Base-by-base conservation (phyloP, 2,113 vertebrate species). In the Thunnus maccoyii region DNA sequence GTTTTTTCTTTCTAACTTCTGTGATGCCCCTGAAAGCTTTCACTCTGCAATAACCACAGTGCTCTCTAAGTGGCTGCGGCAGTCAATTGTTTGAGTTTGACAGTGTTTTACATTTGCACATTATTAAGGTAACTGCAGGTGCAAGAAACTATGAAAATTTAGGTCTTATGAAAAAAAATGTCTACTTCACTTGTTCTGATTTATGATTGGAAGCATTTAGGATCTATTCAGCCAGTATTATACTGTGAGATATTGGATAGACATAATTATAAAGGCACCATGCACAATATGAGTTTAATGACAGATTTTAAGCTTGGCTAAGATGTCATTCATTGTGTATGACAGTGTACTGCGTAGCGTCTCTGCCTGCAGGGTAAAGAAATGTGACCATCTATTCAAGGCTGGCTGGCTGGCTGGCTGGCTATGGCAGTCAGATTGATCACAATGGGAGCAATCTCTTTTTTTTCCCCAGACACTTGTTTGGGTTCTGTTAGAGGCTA, bases 391-490 rank as follows among this genome's bases (percentile, higher is more conserved):
- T 88, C 83, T 82, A 86, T 86, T 88, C 73, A 41, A 62, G 58
- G 55, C 76, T 72, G 70, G 55, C 82, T 87, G 70, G 55, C 82
- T 87, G 87, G 84, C 84, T 87, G 18, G 32, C 44, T 22, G 85
- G 82, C 78, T 64, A 46, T 80, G 76, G 64, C 80, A 72, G 76
- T 73, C 70, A 58, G 86, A 93, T 84, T 91, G 83, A 88, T 90
- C 74, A 78, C 89, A 88, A 71, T 76, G 75, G 73, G 88, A 81
- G 80, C 76, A 79, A 83, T 90, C 78, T 72, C 73, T 57, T 47
- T 61, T 65, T 77, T 54, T 7, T 58, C 66, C 76, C 81, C 36
- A 50, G 70, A 87, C 73, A 68, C 76, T 91, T 83, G 81, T 88
- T 87, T 84, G 82, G 56, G 60, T 80, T 80, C 66, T 69, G 72